phyloP scores from a whole-genome alignment of 1,140 invertebrate genomes.

The Pseudomyrmex concolor region DNA sequence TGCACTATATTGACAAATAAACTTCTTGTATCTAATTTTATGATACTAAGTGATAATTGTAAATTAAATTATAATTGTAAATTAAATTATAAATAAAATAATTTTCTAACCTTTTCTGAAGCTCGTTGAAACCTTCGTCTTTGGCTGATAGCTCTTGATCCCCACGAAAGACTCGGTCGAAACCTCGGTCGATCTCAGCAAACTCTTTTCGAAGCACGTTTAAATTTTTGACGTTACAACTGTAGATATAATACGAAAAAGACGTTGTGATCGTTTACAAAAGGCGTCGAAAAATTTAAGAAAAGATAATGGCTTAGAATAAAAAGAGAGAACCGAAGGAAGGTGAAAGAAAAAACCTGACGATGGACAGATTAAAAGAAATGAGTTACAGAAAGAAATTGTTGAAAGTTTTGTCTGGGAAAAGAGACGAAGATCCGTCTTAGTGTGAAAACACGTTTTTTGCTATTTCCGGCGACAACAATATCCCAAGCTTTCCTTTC shows the following conservation, averaged over 20 bases:
- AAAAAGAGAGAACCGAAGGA: background rate
- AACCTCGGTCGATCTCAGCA: slow-evolving; percentile 5
- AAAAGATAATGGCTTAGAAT: background rate
- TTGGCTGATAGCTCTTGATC: slow-evolving; percentile 7
- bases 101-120: slow-evolving; percentile 27
- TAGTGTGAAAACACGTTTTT: background rate
- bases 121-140: slow-evolving; percentile 33
- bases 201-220: slow-evolving; percentile 34
- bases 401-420: background rate
- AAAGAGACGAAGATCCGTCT: background rate
- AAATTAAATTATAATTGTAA: background rate
- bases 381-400: slow-evolving; percentile 8
- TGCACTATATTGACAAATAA: too few species aligned
- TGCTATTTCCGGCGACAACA: background rate
- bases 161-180: background rate
- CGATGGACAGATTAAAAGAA: background rate
- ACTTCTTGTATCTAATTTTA: background rate
- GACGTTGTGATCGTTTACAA: slow-evolving; percentile 26
- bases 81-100: slow-evolving; percentile 16
- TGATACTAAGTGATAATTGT: background rate
- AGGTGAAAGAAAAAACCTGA: background rate
- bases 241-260: slow-evolving; percentile 17
- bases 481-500: slow-evolving; percentile 13
- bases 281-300: background rate
- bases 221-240: slow-evolving; percentile 44